Evolutionary conservation across 2,888 invertebrate species (phyloP).

Genomic region (Cheilosia soror): DNA sequence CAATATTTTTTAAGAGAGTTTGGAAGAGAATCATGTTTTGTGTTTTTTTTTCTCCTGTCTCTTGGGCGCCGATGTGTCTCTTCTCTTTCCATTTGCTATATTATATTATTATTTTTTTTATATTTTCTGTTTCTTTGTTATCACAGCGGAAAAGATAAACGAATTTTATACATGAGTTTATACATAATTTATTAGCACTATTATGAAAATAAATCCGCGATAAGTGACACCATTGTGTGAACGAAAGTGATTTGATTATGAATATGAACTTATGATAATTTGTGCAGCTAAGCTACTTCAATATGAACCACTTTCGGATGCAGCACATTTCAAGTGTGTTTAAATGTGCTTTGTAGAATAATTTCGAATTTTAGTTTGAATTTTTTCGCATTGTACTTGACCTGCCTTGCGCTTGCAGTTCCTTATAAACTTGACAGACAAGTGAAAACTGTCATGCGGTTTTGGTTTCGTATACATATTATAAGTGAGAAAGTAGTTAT

Average conservation of each 20-base stretch:
- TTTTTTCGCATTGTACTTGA: too few relatives aligned
- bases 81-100: not conserved
- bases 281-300: not conserved
- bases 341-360: not conserved
- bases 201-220: constrained; percentile 1
- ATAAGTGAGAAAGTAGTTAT: too few relatives aligned
- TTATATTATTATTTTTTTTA: not conserved
- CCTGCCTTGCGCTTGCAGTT: too few relatives aligned
- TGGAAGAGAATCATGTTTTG: not conserved
- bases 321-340: constrained; percentile 5
- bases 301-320: not conserved
- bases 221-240: constrained; percentile 1
- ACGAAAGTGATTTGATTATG: not conserved
- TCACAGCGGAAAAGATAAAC: not conserved
- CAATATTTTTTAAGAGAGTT: constrained; percentile 28
- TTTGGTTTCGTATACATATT: too few relatives aligned
- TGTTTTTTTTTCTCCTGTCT: not conserved
- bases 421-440: too few relatives aligned
- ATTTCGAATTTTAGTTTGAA: not conserved
- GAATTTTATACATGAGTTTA: not conserved
- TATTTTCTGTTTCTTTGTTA: constrained; percentile 9
- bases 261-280: constrained; percentile 13
- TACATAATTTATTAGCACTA: not conserved
- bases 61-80: not conserved
- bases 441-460: too few relatives aligned